Conservation (phyloP, 2,797 vertebrate species). For the Rallus crepitans region DNA sequence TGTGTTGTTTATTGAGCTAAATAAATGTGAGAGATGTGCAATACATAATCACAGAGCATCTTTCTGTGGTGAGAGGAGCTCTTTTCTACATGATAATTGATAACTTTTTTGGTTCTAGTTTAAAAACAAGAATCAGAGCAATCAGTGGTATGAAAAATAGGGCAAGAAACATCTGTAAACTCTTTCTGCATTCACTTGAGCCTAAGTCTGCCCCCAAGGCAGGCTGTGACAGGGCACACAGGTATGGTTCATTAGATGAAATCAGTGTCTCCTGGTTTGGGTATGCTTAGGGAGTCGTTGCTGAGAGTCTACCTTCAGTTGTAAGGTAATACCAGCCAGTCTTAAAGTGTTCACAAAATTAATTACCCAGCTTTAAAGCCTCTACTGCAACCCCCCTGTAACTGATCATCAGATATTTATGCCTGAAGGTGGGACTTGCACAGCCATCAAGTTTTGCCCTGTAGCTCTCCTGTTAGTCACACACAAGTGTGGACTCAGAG, state of each 20-base stretch:
- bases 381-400: background rate
- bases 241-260: background rate
- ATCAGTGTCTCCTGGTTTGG: background rate
- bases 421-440: background rate
- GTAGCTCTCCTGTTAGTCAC: background rate
- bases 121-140: background rate
- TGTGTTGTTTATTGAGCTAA: conserved; percentile 2
- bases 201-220: background rate
- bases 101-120: background rate
- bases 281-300: background rate
- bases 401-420: background rate
- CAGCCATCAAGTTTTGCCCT: background rate
- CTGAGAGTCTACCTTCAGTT: background rate
- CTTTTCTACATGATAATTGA: background rate
- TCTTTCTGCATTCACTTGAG: background rate
- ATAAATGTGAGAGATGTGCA: background rate
- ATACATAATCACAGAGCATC: conserved; percentile 4
- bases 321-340: background rate
- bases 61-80: background rate
- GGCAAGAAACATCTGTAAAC: background rate
- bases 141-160: background rate
- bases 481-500: background rate
- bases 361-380: background rate
- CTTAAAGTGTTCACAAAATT: background rate
- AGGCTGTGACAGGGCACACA: background rate